Base-by-base conservation (phyloP, 1,140 invertebrate species). In the Odontomachus brunneus region DNA sequence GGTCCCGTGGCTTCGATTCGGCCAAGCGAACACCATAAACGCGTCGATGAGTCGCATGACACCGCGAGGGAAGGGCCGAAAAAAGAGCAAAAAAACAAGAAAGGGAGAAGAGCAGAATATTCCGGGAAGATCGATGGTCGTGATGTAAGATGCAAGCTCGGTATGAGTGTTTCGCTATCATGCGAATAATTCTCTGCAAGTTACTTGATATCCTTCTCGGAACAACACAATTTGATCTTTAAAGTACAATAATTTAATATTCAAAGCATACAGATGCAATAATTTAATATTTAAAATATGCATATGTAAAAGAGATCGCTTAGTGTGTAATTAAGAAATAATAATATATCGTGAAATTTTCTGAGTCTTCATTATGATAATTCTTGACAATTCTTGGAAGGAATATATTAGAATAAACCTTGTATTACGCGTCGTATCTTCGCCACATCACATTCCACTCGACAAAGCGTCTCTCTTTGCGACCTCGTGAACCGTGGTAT, bases 331-430 rank as follows among this genome's bases (percentile, higher is more conserved):
- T 44, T 44, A 11, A 11, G 9, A 11, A 3, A 11, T 11, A 11
- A 44, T 44, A 44, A 44, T 11, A 11, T 44, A 44, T 44, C 9
- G 38, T 11, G 9, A 7, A 44, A 48, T 17, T 0, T 49, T 14
- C 26, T 74, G 60, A n/a, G 11, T 1, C 19, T 49, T 63, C 33
- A 33, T 74, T 26, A n/a, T 14, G 11, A 9, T 60, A 62, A 29
- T 60, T 26, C 38, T 44, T 48, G 15, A n/a, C n/a, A n/a, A n/a
- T n/a, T n/a, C n/a, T n/a, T n/a, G 62, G 44, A 29, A 9, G 5
- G 29, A n/a, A n/a, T n/a, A n/a, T n/a, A 29, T 74, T 74, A 14
- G 17, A 26, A 74, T 60, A 60, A 49, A 9, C 7, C 17, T 44
- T 0, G 14, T 24, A 12, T 72, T 33, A 44, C 9, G 9, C 9